A percentile compares a stretch with the other conserved stretches of the same genome.
Evolutionary conservation across 2,113 vertebrate genomes (phyloP).

Genomic region (Deroptyus accipitrinus): DNA sequence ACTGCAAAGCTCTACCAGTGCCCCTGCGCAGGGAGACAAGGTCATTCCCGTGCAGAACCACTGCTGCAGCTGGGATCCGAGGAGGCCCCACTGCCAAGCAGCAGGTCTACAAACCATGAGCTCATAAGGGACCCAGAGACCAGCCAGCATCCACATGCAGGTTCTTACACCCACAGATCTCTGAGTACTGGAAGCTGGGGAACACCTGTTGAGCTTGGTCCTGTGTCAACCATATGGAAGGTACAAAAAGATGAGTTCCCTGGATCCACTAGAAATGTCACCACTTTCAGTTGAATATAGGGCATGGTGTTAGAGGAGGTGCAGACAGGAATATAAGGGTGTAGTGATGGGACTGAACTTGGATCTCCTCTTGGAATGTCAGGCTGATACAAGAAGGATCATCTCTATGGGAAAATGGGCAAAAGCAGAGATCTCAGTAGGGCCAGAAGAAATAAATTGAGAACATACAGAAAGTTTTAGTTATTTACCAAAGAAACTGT

Average conservation of each 20-base stretch:
- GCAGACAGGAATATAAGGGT: neutral
- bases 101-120: fast-evolving
- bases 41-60: neutral
- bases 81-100: neutral
- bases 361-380: neutral
- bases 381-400: neutral
- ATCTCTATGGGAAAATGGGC: neutral
- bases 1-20: neutral
- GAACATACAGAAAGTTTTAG: neutral
- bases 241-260: neutral
- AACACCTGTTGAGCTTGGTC: neutral
- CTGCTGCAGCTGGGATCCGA: neutral
- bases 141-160: fast-evolving
- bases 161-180: neutral
- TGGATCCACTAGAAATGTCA: neutral
- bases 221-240: fast-evolving
- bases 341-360: neutral
- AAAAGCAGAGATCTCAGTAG: neutral
- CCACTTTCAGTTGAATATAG: neutral
- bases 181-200: neutral
- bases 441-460: neutral
- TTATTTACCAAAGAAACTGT: neutral
- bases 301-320: neutral
- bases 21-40: neutral
- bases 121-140: neutral